Base-by-base conservation (phyloP, 2,888 invertebrate genomes). In the Deilephila elpenor region DNA sequence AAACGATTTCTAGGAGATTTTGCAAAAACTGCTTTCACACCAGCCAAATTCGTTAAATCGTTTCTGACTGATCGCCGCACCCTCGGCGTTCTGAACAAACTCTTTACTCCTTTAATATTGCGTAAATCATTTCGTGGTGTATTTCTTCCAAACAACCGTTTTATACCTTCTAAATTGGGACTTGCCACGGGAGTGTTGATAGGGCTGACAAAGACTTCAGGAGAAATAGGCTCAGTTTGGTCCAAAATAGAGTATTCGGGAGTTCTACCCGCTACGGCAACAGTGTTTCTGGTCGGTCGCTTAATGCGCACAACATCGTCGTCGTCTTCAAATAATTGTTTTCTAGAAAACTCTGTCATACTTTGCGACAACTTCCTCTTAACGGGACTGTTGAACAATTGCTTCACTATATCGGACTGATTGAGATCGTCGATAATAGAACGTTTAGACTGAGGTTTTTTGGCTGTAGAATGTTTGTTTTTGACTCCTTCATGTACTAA, bases 291-390 rank as follows among this genome's bases (percentile, higher is more conserved):
- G 0, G 86, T 82, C 0, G 81, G 83, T 11, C 84, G 80, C 29
- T 74, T 77, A 0, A 76, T 76, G 1, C 64, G 74, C 0, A 71
- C 78, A 0, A 80, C 78, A 0, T 83, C 78, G 3, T 87, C 88
- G 4, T 90, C 90, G 1, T 91, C 89, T 0, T 88, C 89, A 25
- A 85, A 83, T 3, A 88, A 75, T 6, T 87, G 87, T 59, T 82
- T 89, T 25, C 87, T 82, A 3, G 91, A 91, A 77, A 91, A 93
- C 75, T 94, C 93, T 0, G 88, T 91, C 91, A 95, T 94, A 71
- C 95, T 95, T 71, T 89, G 93, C 1, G 95, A 95, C n/a, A 95
- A 81, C 74, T 94, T 95, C 73, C 95, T 84, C 73, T 94, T 95
- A 0, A 95, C 94, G 0, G 95, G 95, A 75, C 94, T 95, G 77